These are phyloP conservation scores for Eleutherodactylus coqui DNA, from an alignment of 2,797 vertebrate genomes.

Conservation along the genomic window DNA sequence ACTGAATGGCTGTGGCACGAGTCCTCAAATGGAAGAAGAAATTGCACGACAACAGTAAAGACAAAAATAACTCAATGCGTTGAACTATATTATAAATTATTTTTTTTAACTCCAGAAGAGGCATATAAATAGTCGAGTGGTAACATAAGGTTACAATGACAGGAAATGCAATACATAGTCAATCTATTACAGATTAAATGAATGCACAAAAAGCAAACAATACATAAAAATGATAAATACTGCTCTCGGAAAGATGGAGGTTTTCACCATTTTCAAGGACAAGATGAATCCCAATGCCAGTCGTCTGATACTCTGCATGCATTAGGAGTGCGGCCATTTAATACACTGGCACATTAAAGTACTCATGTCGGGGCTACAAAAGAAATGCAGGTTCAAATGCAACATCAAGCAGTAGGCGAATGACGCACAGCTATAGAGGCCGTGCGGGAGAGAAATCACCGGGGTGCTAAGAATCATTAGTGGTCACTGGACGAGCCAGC, in stretches of 20 bases:
- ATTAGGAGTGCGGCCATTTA: conserved; percentile 88
- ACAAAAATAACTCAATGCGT: neutral
- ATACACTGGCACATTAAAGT: conserved; percentile 99
- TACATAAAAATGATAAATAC: conserved; percentile 67
- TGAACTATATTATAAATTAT: conserved; percentile 5
- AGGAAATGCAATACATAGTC: neutral
- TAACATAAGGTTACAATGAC: neutral
- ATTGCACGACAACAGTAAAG: neutral
- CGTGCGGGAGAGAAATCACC: neutral
- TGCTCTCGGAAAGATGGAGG: conserved; percentile 76
- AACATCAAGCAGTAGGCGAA: neutral
- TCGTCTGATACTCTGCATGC: conserved; percentile 82
- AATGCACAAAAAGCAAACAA: conserved; percentile 56
- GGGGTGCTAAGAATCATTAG: neutral
- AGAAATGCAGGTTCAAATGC: conserved; percentile 85
- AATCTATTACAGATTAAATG: conserved; percentile 65
- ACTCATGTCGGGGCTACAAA: conserved; percentile 96
- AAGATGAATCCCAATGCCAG: conserved; percentile 83
- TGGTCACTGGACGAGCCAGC: neutral
- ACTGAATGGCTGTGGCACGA: neutral
- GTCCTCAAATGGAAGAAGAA: neutral
- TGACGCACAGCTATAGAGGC: conserved; percentile 49
- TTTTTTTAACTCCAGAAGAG: neutral
- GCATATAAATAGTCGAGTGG: too few relatives aligned
- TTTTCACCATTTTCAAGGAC: conserved; percentile 81